Conservation (phyloP, 2,888 invertebrate species). For the Lochmaea crataegi region DNA sequence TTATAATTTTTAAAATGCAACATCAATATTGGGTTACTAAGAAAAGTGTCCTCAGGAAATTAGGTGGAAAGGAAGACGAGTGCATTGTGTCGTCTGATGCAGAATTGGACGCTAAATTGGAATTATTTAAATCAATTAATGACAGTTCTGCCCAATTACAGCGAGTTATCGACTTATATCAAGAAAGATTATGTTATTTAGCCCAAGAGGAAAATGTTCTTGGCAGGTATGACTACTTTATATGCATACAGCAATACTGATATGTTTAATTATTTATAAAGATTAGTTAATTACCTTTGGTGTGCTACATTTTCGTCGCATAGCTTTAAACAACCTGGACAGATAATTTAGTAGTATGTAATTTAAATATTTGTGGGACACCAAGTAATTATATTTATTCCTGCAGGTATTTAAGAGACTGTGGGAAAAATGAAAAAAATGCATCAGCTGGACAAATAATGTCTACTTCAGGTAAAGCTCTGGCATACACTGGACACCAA, state of each 20-base stretch:
- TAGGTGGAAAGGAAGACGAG: constrained; percentile 97
- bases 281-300: background rate
- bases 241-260: background rate
- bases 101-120: constrained; percentile 95
- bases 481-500: constrained; percentile 80
- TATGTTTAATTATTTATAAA: background rate
- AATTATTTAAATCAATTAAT: constrained; percentile 91
- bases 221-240: constrained; percentile 67
- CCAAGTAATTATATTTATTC: background rate
- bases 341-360: background rate
- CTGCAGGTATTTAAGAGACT: constrained; percentile 83
- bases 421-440: constrained; percentile 88
- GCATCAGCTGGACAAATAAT: constrained; percentile 89
- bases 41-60: constrained; percentile 90
- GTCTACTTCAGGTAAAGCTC: constrained; percentile 83
- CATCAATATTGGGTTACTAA: constrained; percentile 99
- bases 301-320: background rate
- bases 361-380: background rate
- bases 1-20: constrained; percentile 72
- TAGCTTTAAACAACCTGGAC: background rate
- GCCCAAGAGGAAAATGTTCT: constrained; percentile 96
- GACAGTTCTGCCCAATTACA: constrained; percentile 89
- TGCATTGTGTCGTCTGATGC: constrained; percentile 96
- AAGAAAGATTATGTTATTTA: constrained; percentile 90
- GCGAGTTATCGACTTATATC: constrained; percentile 91